A percentile compares a stretch with the other conserved stretches of the same genome.
Conservation (phyloP, 2,113 vertebrate genomes). For the Aptenodytes patagonicus region DNA sequence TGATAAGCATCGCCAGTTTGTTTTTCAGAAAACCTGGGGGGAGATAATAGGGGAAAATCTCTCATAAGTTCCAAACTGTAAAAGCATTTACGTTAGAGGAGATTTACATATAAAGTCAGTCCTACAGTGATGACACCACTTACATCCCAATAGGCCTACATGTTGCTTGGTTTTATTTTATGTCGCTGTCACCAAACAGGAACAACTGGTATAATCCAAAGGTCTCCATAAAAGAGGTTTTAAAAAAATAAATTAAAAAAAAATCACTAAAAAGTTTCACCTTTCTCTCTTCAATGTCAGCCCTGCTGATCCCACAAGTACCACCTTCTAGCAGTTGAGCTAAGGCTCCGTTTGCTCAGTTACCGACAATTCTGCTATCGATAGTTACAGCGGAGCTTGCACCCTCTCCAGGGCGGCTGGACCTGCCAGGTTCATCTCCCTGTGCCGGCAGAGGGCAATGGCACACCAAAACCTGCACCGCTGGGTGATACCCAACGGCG, state of each 20-base stretch:
- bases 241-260: too few relatives aligned
- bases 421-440: neutral
- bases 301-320: neutral
- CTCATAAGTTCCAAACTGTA: neutral
- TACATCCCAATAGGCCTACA: neutral
- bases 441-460: neutral
- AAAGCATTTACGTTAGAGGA: neutral
- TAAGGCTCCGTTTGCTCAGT: neutral
- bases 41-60: neutral
- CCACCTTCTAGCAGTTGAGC: neutral
- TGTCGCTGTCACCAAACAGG: neutral
- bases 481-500: accelerated
- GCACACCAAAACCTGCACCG: neutral
- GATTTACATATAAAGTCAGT: neutral
- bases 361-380: neutral
- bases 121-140: neutral
- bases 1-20: neutral
- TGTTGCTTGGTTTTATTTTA: neutral
- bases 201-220: neutral
- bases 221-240: neutral
- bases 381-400: neutral
- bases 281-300: neutral
- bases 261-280: neutral
- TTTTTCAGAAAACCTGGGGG: neutral
- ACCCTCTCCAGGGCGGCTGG: neutral